These are phyloP conservation scores for Oriolus oriolus DNA, from an alignment of 2,113 vertebrate genomes.

Conservation along the genomic window DNA sequence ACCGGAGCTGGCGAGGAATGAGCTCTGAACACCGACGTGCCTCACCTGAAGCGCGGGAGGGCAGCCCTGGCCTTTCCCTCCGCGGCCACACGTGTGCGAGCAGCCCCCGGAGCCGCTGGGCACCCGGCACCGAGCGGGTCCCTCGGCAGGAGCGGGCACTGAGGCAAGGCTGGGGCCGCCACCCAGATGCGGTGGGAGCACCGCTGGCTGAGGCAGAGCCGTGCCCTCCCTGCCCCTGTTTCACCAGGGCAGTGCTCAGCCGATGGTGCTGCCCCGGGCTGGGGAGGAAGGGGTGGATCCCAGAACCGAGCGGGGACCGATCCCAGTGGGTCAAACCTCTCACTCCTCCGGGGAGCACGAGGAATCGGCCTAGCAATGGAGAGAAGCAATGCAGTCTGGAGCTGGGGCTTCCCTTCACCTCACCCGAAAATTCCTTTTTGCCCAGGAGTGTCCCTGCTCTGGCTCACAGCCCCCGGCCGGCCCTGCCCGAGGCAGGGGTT, in stretches of 20 bases:
- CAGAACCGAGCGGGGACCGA: background rate
- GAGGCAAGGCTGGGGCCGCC: background rate
- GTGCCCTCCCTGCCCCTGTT: background rate
- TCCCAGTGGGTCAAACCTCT: background rate
- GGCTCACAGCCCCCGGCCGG: fast-evolving
- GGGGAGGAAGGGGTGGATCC: fast-evolving
- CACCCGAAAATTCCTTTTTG: background rate
- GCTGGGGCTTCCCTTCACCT: background rate
- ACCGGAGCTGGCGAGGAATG: background rate
- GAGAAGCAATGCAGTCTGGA: background rate
- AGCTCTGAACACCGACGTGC: fast-evolving
- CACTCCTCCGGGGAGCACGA: background rate
- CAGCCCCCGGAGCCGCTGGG: background rate
- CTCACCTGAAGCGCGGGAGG: too few species aligned
- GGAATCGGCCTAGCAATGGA: background rate
- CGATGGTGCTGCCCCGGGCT: background rate
- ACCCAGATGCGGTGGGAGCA: background rate
- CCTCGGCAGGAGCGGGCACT: background rate
- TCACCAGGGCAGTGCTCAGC: background rate
- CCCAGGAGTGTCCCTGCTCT: background rate
- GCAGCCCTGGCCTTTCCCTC: background rate
- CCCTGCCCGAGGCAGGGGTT: background rate
- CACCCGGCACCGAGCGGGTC: background rate
- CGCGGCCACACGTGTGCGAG: background rate
- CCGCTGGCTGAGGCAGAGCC: background rate